Conservation (phyloP, 2,113 vertebrate species). For the Smithornis capensis region DNA sequence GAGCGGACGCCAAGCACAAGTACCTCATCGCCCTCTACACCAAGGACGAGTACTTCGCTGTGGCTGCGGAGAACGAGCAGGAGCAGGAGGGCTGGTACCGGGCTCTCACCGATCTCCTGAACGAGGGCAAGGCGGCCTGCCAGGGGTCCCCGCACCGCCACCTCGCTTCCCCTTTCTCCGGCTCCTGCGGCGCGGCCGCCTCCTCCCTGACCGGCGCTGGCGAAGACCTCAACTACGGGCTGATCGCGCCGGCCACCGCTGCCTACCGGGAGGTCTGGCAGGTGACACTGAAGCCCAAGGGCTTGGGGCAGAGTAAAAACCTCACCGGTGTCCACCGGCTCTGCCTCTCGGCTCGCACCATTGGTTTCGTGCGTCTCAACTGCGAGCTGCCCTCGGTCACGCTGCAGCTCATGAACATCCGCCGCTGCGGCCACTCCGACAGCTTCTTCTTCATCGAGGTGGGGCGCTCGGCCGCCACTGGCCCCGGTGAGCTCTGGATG, state of each 20-base stretch:
- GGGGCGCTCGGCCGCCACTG: constrained; percentile 91
- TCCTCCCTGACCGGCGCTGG: constrained; percentile 53
- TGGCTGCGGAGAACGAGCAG: constrained; percentile 92
- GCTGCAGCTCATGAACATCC: constrained; percentile 96
- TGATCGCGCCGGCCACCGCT: constrained; percentile 80
- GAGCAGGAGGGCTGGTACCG: constrained; percentile 95
- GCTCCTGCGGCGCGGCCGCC: constrained; percentile 71
- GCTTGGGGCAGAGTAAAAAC: constrained; percentile 90
- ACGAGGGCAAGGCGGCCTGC: constrained; percentile 81
- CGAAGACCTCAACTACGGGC: constrained; percentile 87
- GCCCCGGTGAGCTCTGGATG: constrained; percentile 99
- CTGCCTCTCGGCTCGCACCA: constrained; percentile 90
- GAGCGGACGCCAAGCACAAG: constrained; percentile 95
- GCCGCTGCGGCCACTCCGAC: constrained; percentile 97
- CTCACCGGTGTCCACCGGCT: constrained; percentile 92
- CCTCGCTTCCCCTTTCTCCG: constrained; percentile 68
- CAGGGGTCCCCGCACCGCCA: constrained; percentile 75
- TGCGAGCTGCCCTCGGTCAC: constrained; percentile 89
- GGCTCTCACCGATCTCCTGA: constrained; percentile 86
- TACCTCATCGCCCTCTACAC: constrained; percentile 96
- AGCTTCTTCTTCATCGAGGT: constrained; percentile 99
- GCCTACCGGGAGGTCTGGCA: constrained; percentile 96
- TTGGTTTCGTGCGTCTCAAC: constrained; percentile 93
- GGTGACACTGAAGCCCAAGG: constrained; percentile 92
- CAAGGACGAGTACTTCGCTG: constrained; percentile 95